These are phyloP conservation scores for Metopolophium dirhodum DNA, from an alignment of 1,140 invertebrate genomes.

Conservation along the genomic window DNA sequence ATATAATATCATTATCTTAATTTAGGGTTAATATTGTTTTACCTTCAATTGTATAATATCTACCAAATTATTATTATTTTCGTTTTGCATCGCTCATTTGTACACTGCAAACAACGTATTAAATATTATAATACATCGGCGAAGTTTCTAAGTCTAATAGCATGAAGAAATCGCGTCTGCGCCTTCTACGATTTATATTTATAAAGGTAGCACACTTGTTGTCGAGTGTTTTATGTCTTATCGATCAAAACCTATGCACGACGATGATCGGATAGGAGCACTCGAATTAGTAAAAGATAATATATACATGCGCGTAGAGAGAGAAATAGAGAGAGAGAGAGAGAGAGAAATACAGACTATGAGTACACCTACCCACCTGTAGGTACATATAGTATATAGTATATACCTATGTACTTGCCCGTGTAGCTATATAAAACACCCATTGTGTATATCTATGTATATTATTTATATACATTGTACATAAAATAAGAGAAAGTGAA, in stretches of 20 bases:
- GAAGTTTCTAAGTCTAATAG: too few species aligned
- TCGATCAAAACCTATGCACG: background rate
- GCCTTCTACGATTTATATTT: background rate
- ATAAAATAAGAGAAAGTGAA: slow-evolving; percentile 38
- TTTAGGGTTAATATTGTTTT: background rate
- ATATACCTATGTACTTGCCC: background rate
- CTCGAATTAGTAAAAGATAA: background rate
- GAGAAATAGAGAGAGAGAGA: background rate
- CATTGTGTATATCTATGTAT: background rate
- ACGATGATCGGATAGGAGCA: background rate
- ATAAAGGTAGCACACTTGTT: background rate
- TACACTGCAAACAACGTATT: background rate
- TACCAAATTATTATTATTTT: background rate
- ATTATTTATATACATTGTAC: background rate
- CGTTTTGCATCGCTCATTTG: background rate
- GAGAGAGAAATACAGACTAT: background rate
- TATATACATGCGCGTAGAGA: background rate
- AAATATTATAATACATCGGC: too few species aligned
- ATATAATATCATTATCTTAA: background rate
- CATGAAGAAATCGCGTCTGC: background rate
- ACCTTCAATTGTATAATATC: too few species aligned
- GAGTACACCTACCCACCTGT: background rate
- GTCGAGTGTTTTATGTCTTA: background rate
- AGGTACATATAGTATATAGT: too few species aligned
- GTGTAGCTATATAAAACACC: background rate